Base-by-base conservation (phyloP, 2,888 invertebrate genomes). In the Tenthredo distinguenda region DNA sequence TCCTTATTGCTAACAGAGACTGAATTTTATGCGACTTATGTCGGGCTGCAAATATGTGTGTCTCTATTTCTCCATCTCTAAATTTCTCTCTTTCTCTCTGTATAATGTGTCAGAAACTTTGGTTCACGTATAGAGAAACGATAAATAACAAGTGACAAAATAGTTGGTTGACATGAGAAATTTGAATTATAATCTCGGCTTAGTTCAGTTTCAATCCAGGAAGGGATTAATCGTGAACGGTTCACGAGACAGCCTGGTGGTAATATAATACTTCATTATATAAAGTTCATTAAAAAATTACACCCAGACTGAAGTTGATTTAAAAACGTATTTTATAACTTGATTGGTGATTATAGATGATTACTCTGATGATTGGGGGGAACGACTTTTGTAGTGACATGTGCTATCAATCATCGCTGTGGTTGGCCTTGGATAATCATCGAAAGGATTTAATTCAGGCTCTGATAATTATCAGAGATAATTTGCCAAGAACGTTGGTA, bases 321-420 rank as follows among this genome's bases (percentile, higher is more conserved):
- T 9, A 55, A 40, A 62, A 15, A 37, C 15, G 21, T 62, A 58
- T 81, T 81, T 10, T 40, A 62, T 31, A 21, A 81, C 18, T 21
- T 47, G 21, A 55, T 77, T 34, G 95, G 88, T 96, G 62, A 91
- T 96, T 10, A 95, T 21, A 95, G 95, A 88, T 96, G 58, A 91
- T 96, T 7, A 95, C 95, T 0, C 85, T 96, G 15, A 93, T 96
- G 89, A 95, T 96, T 68, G 96, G 96, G n/a, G 92, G 94, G 47
- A 96, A 96, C 90, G 96, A 96, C 88, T 95, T 96, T 89, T 96
- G 96, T 87, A 85, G 92, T 0, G 94, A 95, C 77, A 92, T 95
- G 47, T 96, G 96, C 87, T 95, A 92, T 87, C 86, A 91, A 31
- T 86, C 93, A 9, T 91, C 94, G 79, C 93, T 94, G 0, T 92